phyloP scores from a whole-genome alignment of 2,797 vertebrate genomes.

The Telmatherina bonti region DNA sequence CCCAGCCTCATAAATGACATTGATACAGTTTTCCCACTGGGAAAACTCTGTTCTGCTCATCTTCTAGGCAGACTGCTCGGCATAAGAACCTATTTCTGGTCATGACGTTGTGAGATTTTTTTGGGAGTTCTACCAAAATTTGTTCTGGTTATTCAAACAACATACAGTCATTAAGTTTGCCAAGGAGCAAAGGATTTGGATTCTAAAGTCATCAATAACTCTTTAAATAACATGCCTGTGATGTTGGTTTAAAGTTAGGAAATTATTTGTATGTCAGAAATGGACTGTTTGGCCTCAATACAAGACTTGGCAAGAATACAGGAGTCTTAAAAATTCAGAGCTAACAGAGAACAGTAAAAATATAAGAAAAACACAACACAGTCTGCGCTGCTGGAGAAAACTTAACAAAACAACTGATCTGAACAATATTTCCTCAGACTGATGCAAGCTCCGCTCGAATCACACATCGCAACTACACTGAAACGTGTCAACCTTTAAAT shows the following conservation, averaged over 20 bases:
- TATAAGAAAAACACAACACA: not conserved
- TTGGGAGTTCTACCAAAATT: constrained; percentile 10
- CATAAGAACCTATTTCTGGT: constrained; percentile 21
- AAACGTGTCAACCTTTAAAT: not conserved
- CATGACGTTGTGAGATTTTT: not conserved
- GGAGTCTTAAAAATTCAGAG: not conserved
- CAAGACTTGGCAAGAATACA: not conserved
- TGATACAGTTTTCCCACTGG: constrained; percentile 16
- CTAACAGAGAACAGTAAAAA: not conserved
- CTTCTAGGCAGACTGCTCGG: not conserved
- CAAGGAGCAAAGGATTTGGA: not conserved
- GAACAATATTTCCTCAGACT: not conserved
- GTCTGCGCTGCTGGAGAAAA: not conserved
- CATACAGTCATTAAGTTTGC: not conserved
- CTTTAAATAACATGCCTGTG: not conserved
- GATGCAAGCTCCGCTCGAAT: not conserved
- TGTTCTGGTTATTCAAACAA: not conserved
- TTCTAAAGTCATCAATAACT: not conserved
- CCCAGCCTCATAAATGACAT: constrained; percentile 38
- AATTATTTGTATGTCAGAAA: not conserved
- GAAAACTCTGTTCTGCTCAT: constrained; percentile 4
- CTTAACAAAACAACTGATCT: not conserved
- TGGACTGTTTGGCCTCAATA: not conserved
- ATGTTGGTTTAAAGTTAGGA: not conserved
- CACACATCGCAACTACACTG: not conserved